A percentile compares a stretch with the other conserved stretches of the same genome.
Evolutionary conservation across 2,797 vertebrate species (phyloP).

Genomic region (Liasis olivaceus): DNA sequence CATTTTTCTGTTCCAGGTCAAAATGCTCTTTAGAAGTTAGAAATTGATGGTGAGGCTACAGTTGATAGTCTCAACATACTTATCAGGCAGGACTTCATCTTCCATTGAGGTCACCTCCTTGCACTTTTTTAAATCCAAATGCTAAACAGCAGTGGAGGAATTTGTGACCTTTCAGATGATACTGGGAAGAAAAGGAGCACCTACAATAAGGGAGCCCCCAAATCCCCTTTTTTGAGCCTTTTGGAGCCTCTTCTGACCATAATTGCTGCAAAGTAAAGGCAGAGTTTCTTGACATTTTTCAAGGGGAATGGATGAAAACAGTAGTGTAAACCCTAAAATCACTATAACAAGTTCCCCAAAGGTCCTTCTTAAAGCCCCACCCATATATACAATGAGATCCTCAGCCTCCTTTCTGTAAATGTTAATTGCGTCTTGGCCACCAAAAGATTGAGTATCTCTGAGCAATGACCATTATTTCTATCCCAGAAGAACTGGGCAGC

Average conservation of each 20-base stretch:
- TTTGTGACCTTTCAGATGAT: background rate
- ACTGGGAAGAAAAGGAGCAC: background rate
- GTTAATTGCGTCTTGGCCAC: background rate
- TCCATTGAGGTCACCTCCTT: background rate
- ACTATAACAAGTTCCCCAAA: background rate
- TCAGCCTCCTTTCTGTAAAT: background rate
- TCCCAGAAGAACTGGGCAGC: background rate
- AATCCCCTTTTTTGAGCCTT: background rate
- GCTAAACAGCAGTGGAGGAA: background rate
- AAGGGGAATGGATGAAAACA: background rate
- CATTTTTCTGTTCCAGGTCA: background rate
- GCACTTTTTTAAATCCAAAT: background rate
- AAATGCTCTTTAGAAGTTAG: background rate
- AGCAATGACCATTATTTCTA: background rate
- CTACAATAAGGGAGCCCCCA: background rate
- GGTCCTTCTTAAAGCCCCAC: background rate
- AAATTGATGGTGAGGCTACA: background rate
- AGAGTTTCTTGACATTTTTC: background rate
- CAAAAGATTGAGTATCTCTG: background rate
- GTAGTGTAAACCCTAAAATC: background rate
- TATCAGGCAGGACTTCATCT: background rate
- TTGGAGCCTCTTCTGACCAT: background rate
- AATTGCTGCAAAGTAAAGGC: background rate
- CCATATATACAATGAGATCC: background rate
- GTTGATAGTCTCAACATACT: background rate